Base-by-base conservation (phyloP, 2,797 vertebrate genomes). In the Catamblyrhynchus diadema region DNA sequence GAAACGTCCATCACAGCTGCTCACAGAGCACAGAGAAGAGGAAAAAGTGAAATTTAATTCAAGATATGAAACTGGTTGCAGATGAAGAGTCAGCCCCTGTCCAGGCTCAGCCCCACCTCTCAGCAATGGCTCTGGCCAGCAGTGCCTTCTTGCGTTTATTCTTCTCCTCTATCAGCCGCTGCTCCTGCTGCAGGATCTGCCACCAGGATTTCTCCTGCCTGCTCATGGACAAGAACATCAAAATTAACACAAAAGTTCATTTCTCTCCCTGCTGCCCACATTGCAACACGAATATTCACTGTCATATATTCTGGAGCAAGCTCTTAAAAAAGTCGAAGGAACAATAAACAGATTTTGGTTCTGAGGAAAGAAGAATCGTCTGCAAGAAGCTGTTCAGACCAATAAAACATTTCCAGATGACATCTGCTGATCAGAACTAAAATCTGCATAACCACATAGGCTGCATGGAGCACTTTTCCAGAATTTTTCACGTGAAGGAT, bases 91-190 rank as follows among this genome's bases (percentile, higher is more conserved):
- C 69, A 72, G 18, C 53, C 59, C 61, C 59, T 56, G 50, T n/a
- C 78, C 62, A 39, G 79, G 45, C 37, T n/a, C 59, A 61, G 54
- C 19, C 54, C 95, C 95, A 99, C 99, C 99, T 99, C 97, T 99
- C 99, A 74, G 99, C 99, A 81, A 99, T 99, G 22, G 99, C 98
- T 97, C 98, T 99, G 44, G 99, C 86, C 86, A 99, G 98, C 50
- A 99, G 98, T 81, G 99, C 99, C 97, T 99, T 99, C 96, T 98
- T 99, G 61, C 98, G 98, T 87, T 99, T 99, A 96, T 99, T 99
- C 96, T 97, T 98, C 98, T 99, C 99, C 97, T 99, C 99, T 70
- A 99, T 99, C 21, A 98, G 87, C 66, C 98, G 98, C 30, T 99
- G 99, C 37, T 99, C 99, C 72, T 98, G 98, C 87, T 99, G 99